Conservation (phyloP, 2,797 vertebrate species). For the Taeniopygia guttata region DNA sequence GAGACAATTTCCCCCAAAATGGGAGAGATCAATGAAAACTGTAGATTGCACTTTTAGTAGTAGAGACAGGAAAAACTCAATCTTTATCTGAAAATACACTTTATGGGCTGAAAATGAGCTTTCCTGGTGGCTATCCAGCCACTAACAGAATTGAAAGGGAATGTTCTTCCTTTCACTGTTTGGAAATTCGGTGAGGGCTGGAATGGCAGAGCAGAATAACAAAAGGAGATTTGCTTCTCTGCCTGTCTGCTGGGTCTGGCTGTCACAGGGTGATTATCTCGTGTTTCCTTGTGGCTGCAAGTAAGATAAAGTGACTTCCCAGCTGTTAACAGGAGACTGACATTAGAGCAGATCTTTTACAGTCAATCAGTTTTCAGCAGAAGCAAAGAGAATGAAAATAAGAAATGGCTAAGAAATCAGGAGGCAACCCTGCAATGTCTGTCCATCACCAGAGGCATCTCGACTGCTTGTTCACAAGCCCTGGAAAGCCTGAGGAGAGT, state of each 20-base stretch:
- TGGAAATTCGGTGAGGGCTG: background rate
- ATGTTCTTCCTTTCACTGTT: background rate
- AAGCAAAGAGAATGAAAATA: constrained; percentile 6
- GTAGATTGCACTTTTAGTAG: background rate
- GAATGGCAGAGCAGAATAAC: background rate
- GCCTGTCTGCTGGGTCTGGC: background rate
- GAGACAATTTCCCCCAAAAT: background rate
- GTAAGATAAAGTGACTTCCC: constrained; percentile 54
- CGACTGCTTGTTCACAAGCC: constrained; percentile 38
- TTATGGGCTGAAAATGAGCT: background rate
- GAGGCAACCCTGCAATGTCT: constrained; percentile 32
- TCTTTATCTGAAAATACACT: background rate
- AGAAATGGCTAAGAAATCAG: constrained; percentile 1
- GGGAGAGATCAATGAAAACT: background rate
- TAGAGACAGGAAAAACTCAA: background rate
- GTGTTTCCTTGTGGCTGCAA: constrained; percentile 28
- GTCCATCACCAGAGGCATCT: constrained; percentile 13
- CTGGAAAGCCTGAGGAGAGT: background rate
- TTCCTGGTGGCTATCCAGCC: background rate
- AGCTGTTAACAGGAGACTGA: constrained; percentile 20
- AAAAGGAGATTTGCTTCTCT: background rate
- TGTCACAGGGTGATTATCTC: constrained; percentile 54
- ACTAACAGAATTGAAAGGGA: background rate
- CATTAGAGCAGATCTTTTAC: constrained; percentile 44
- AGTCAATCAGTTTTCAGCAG: constrained; percentile 29